phyloP scores from a whole-genome alignment of 2,113 vertebrate genomes.

The Pterocles gutturalis region DNA sequence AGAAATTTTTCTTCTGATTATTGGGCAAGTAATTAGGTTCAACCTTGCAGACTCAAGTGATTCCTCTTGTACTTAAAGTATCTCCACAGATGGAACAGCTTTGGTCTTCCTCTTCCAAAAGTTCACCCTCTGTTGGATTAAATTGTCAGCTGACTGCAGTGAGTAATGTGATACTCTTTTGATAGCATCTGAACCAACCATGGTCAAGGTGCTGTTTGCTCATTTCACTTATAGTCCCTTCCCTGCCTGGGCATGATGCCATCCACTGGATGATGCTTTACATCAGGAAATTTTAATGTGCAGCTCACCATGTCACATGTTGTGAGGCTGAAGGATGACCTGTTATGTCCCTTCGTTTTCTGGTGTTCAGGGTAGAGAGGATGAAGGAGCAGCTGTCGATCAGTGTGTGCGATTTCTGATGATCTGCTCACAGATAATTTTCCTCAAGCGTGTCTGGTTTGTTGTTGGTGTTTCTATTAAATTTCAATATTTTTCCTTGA shows the following conservation, averaged over 20 bases:
- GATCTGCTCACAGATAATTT: not conserved
- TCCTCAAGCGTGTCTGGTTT: not conserved
- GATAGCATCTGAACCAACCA: not conserved
- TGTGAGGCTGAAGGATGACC: not conserved
- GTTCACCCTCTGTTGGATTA: not conserved
- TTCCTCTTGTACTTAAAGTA: not conserved
- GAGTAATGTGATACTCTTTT: not conserved
- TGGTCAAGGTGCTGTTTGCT: not conserved
- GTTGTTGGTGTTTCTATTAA: not conserved
- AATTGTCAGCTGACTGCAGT: not conserved
- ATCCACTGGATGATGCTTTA: not conserved
- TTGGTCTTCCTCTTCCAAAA: not conserved
- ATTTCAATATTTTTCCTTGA: not conserved
- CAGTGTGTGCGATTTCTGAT: not conserved
- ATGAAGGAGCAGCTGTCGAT: not conserved
- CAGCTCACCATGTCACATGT: not conserved
- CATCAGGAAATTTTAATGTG: not conserved
- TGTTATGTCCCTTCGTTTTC: not conserved
- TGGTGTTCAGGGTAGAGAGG: not conserved
- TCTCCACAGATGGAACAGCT: not conserved
- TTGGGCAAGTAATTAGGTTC: not conserved
- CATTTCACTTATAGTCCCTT: not conserved
- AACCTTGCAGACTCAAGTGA: not conserved
- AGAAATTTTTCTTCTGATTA: not conserved
- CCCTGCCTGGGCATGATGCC: not conserved